Conservation (phyloP, 2,797 vertebrate species). For the Leucoraja ocellata region DNA sequence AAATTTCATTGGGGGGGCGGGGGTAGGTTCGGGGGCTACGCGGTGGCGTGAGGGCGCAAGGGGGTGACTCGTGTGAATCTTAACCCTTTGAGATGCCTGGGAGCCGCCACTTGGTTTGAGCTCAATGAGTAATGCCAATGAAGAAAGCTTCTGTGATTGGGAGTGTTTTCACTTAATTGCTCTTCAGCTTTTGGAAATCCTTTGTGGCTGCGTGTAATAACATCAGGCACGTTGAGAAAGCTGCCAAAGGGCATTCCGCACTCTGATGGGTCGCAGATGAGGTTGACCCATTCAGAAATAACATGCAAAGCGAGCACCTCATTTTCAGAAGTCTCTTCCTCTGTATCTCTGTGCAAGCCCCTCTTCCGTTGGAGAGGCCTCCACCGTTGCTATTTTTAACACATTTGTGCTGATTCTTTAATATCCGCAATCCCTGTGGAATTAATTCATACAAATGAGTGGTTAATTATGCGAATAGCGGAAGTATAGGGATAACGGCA, state of each 20-base stretch:
- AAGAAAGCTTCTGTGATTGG: slow-evolving; percentile 30
- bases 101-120: slow-evolving; percentile 16
- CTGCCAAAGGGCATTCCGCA: slow-evolving; percentile 28
- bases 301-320: slow-evolving; percentile 37
- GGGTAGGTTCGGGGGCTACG: too few relatives aligned
- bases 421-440: slow-evolving; percentile 36
- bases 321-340: slow-evolving; percentile 33
- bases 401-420: slow-evolving; percentile 38
- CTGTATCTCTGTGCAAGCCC: slow-evolving; percentile 27
- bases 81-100: slow-evolving; percentile 13
- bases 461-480: slow-evolving; percentile 33
- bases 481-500: slow-evolving; percentile 29
- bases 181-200: slow-evolving; percentile 31
- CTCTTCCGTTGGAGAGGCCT: slow-evolving; percentile 35
- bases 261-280: slow-evolving; percentile 26
- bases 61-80: background rate
- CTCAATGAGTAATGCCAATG: slow-evolving; percentile 24
- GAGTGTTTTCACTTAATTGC: slow-evolving; percentile 34
- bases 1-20: slow-evolving; percentile 14
- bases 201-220: slow-evolving; percentile 33
- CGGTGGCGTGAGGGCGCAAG: background rate
- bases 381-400: slow-evolving; percentile 37
- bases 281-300: slow-evolving; percentile 35
- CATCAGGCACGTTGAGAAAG: slow-evolving; percentile 30
- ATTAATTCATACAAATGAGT: slow-evolving; percentile 38